Evolutionary conservation across 2,888 invertebrate species (phyloP), one percentile per base, ranked within the genome.

Genomic region (Calephelis perditalis): DNA sequence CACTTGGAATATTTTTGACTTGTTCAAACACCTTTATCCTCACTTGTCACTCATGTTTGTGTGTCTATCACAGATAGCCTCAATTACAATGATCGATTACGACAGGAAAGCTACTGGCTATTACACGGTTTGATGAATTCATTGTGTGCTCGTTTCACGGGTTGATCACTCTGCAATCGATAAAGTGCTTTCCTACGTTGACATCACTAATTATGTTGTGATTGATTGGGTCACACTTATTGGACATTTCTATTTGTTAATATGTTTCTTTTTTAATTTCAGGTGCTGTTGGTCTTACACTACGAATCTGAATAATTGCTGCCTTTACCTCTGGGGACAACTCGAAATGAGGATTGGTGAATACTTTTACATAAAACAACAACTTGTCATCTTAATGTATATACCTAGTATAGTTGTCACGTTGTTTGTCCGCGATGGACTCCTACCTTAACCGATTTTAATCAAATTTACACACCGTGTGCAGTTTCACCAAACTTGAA

Each of bases 1-100:
- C 74, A 74, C 70, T 62, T 66, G 69, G 52, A 52, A 73, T 65
- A 68, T 71, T 72, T 69, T 74, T 73, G 72, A 72, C 69, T 69
- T 75, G 72, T 73, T 68, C 73, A 80, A 82, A 83, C 78, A 81
- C 64, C 67, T 68, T 66, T 75, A 79, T 79, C 80, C 79, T 81
- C 77, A 77, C 78, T 77, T 84, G 83, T 84, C 80, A 68, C 67
- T 68, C 63, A 68, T 78, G 80, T 84, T 84, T 84, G 79, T 81
- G 76, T 76, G 71, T 69, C 67, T 70, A 67, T 64, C 67, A 54
- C 69, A 73, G 74, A 76, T 79, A 78, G 68, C 73, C 73, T 73
- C 76, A 73, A 76, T 82, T 79, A 81, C 71, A 70, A 78, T 87
- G 86, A 88, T 86, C 79, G 84, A 87, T 87, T 75, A 79, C 77